A percentile compares a stretch with the other conserved stretches of the same genome.
Conservation (phyloP, 2,113 vertebrate genomes). For the Myrmecobius fasciatus region DNA sequence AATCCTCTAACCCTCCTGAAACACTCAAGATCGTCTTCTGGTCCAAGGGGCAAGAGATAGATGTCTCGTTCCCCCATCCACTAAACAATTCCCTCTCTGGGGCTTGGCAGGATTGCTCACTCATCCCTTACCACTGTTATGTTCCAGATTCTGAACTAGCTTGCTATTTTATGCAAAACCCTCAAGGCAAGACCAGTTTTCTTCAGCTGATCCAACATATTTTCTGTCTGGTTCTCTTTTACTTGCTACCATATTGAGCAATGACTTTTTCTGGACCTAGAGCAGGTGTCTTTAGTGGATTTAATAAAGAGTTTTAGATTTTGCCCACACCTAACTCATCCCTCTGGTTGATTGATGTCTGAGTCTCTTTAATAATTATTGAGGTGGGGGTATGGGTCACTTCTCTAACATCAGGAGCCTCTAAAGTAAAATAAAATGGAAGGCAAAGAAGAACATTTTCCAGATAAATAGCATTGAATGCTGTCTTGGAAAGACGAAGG, state of each 20-base stretch:
- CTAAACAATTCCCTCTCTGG: neutral
- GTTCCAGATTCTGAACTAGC: neutral
- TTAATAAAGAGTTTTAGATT: neutral
- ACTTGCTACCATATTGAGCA: neutral
- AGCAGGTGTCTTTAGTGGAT: neutral
- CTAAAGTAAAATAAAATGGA: neutral
- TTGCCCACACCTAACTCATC: neutral
- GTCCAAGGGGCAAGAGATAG: neutral
- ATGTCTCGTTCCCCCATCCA: neutral
- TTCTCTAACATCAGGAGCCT: neutral
- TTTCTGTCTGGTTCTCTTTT: neutral
- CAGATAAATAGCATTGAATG: neutral
- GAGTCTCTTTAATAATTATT: neutral
- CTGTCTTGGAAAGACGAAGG: neutral
- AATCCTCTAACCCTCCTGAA: neutral
- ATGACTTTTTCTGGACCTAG: neutral
- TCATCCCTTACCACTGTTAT: neutral
- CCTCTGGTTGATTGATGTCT: neutral
- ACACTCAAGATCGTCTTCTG: neutral
- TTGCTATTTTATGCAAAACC: neutral
- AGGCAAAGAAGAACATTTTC: neutral
- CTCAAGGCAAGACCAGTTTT: neutral
- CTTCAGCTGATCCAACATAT: neutral
- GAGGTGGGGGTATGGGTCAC: neutral
- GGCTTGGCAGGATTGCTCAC: neutral